Evolutionary conservation across 2,888 invertebrate species (phyloP), one percentile per base, ranked within the genome.

Genomic region (Theretra japonica): DNA sequence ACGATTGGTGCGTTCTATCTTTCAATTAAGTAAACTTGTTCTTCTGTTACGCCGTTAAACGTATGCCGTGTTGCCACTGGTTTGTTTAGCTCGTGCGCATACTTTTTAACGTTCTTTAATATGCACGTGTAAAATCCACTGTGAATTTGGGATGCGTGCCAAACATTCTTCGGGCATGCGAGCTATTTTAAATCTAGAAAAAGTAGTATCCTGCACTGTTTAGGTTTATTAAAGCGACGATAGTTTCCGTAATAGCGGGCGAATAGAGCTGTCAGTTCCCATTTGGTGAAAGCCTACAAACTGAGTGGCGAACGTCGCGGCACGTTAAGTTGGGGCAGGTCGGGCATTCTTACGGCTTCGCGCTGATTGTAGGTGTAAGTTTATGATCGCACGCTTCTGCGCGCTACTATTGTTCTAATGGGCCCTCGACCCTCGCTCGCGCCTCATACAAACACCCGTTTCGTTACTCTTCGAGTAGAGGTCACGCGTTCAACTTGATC

Each of bases 351-450:
- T 88, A 86, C 84, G 86, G 86, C 85, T 87, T 86, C 83, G 78
- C 82, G 82, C 80, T 85, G 87, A 89, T 90, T 88, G 88, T 86
- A 88, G 86, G 89, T 48, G 65, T 88, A 88, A 91, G 79, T 91
- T 91, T 91, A 92, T 90, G 90, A 91, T 90, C 88, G 89, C 88
- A 89, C 88, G 92, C 90, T 91, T 88, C 88, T 90, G 89, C 86
- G 82, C 85, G 87, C 90, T 89, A 89, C 91, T 88, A 92, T 93
- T 93, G 91, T 93, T 92, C 88, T 90, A 89, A 90, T 91, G 83
- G 91, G 84, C 87, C 84, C 83, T 85, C 83, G 82, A 78, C 81
- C 81, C 83, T 83, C 76, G 75, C 82, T 84, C 83, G 82, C 85
- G 83, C 84, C 83, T 79, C 83, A 80, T 83, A 83, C 86, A 81